Base-by-base conservation (phyloP, 2,888 invertebrate species). In the Candidula unifasciata region DNA sequence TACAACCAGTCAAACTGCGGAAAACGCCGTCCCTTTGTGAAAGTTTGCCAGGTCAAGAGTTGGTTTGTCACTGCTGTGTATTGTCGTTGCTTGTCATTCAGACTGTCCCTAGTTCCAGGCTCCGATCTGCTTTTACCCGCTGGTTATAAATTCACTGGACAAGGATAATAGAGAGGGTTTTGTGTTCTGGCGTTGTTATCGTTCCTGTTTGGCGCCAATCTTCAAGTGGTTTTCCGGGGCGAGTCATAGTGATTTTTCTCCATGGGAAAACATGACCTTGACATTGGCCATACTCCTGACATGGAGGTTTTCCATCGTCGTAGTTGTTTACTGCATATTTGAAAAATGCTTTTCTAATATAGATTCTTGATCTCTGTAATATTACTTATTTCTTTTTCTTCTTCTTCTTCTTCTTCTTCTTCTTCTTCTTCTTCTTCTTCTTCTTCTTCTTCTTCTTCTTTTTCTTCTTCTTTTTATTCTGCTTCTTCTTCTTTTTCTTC, bases 11-110 rank as follows among this genome's bases (percentile, higher is more conserved):
- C 16, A 44, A 5, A 74, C 2, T n/a, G 73, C 10, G 3, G 24
- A 74, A 24, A 60, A 24, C 5, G 60, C 18, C n/a, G 60, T 6
- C 18, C n/a, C 52, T 52, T 74, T 74, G 73, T 74, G 27, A 3
- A 60, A n/a, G 44, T n/a, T 74, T n/a, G 52, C 13, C 27, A 74
- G 73, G 73, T 74, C 73, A 74, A 52, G 52, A 52, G 44, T 33
- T 74, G 73, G 35, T 74, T 27, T n/a, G 52, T 27, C 0, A 16
- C 52, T 52, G 44, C n/a, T 6, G 27, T 8, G 24, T 44, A 74
- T 16, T n/a, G 73, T 27, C 52, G 2, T 8, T 3, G 35, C 37
- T 71, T 71, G 18, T 71, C 35, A 18, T 37, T 60, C 5, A 24
- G 3, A 71, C 18, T 71, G 71, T 24, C 24, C 21, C 21, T 37